A percentile compares a stretch with the other conserved stretches of the same genome.
These are phyloP conservation scores for Cerastis rubricosa DNA, from an alignment of 2,888 invertebrate genomes.

Conservation along the genomic window DNA sequence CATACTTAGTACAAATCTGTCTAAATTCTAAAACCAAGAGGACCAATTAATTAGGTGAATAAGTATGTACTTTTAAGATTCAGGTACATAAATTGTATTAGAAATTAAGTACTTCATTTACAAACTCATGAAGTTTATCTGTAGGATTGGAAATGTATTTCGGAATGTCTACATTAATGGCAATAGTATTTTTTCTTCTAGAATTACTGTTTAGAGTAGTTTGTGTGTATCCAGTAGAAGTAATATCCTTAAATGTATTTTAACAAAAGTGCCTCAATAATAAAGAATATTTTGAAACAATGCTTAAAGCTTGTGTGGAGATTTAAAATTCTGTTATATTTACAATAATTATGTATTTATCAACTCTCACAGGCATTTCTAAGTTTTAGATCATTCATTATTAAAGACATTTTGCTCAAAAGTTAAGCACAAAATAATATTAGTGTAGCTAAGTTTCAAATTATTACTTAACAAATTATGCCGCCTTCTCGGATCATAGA, in stretches of 20 bases:
- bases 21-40: slow-evolving; percentile 46
- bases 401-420: slow-evolving; percentile 57
- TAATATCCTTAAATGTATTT: slow-evolving; percentile 5
- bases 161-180: slow-evolving; percentile 1
- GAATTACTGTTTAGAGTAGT: slow-evolving; percentile 21
- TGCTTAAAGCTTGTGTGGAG: neutral
- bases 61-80: slow-evolving; percentile 23
- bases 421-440: slow-evolving; percentile 33
- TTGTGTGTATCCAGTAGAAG: slow-evolving; percentile 33
- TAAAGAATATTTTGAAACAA: slow-evolving; percentile 13
- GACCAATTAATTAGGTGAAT: slow-evolving; percentile 43
- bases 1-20: slow-evolving; percentile 29
- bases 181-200: slow-evolving; percentile 27
- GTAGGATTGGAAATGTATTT: slow-evolving; percentile 19
- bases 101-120: slow-evolving; percentile 33
- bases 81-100: neutral
- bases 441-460: slow-evolving; percentile 6
- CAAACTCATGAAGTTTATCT: slow-evolving; percentile 25
- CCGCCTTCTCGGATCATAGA: slow-evolving; percentile 63
- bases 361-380: slow-evolving; percentile 7
- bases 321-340: slow-evolving; percentile 8
- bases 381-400: slow-evolving; percentile 32
- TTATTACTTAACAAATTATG: slow-evolving; percentile 32
- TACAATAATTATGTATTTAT: slow-evolving; percentile 4
- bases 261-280: slow-evolving; percentile 48